Evolutionary conservation across 2,113 vertebrate species (phyloP), one percentile per base, ranked within the genome.

Genomic region (Leptodactylus fuscus): DNA sequence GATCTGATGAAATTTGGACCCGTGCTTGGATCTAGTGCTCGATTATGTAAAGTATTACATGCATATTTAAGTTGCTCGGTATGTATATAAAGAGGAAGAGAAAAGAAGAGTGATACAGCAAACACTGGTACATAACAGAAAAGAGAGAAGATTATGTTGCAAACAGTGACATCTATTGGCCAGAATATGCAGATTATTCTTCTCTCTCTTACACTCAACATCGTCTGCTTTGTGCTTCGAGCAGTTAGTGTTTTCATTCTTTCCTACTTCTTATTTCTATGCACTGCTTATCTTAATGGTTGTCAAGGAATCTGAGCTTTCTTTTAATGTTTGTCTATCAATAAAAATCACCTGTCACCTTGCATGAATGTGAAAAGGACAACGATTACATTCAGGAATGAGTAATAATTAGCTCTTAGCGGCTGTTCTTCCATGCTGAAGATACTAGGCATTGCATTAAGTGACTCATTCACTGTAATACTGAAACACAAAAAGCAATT

Each of bases 121-220:
- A 51, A 36, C 6, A 32, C 7, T 9, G 27, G 24, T 32, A 76
- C 9, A 76, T 32, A 32, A 51, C n/a, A 34, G 55, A 44, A 41
- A 22, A 80, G 53, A 80, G 53, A 44, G 13, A 55, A 1, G 51
- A 85, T 85, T 85, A 70, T 85, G 34, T 79, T 85, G 83, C 75
- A 85, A 85, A 85, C 83, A 85, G 83, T 79, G 83, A 85, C 83
- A 85, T 85, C 83, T 85, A 85, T 85, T 85, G 83, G 83, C 60
- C 75, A 85, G 34, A 65, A 55, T 70, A 85, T 79, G 83, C 83
- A 85, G 77, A 85, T 79, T 85, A 55, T 46, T 38, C 22, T 12
- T 48, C 44, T n/a, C 36, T 27, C 65, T 41, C 9, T 13, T 18
- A 22, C 12, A n/a, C n/a, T n/a, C n/a, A n/a, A n/a, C 34, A 58